These are phyloP conservation scores for Dendrocopos noguchii DNA, from an alignment of 2,113 vertebrate species.

Conservation along the genomic window DNA sequence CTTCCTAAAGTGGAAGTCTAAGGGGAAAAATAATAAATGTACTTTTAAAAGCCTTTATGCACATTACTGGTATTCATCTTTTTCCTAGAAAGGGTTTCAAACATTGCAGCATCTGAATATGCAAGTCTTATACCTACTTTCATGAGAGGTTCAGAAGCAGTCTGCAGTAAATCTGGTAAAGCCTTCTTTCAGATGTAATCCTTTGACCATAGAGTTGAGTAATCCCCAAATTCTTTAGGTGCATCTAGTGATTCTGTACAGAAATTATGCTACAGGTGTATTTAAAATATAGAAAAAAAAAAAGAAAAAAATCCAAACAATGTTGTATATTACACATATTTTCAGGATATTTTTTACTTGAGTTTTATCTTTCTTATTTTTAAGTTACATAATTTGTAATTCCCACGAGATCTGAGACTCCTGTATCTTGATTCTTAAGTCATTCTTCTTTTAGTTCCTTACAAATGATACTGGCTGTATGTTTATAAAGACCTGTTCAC, in stretches of 20 bases:
- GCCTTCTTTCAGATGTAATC: not conserved
- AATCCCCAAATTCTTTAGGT: not conserved
- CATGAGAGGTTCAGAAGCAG: not conserved
- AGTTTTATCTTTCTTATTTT: not conserved
- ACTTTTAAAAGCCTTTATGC: not conserved
- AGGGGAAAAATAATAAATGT: not conserved
- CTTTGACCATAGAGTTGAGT: not conserved
- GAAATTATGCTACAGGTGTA: constrained; percentile 1
- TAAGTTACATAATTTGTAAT: not conserved
- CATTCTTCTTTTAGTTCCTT: not conserved
- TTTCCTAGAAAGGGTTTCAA: not conserved
- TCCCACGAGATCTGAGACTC: not conserved
- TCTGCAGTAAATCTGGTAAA: not conserved
- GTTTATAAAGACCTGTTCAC: not conserved
- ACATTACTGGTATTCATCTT: not conserved
- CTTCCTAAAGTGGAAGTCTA: not conserved
- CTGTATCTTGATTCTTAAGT: not conserved
- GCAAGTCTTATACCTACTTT: not conserved
- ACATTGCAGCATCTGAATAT: not conserved
- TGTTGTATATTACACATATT: not conserved
- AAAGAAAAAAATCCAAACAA: not conserved
- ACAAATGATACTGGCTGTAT: not conserved
- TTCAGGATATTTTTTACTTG: not conserved
- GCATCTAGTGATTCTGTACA: not conserved
- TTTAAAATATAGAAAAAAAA: constrained; percentile 23